phyloP scores from a whole-genome alignment of 2,113 vertebrate species.

The Chaenocephalus aceratus region DNA sequence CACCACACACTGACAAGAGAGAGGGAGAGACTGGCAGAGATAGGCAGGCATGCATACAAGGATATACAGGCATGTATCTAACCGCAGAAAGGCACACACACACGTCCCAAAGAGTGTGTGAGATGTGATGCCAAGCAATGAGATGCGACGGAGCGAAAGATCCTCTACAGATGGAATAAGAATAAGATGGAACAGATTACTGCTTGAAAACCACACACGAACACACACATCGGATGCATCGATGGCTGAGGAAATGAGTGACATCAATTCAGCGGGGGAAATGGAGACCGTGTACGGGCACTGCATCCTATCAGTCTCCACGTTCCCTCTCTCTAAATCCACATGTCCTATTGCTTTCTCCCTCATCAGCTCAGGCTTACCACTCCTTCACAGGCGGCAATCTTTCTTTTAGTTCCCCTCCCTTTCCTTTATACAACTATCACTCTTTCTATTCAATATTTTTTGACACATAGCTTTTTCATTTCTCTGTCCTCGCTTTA shows the following conservation, averaged over 20 bases:
- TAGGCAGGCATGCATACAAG: conserved; percentile 48
- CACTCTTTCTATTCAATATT: conserved; percentile 49
- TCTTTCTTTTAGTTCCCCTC: conserved; percentile 35
- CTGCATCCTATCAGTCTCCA: conserved; percentile 33
- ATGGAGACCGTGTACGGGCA: conserved; percentile 53
- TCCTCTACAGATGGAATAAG: conserved; percentile 71
- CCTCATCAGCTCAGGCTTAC: conserved; percentile 44
- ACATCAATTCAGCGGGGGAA: conserved; percentile 61
- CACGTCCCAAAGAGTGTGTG: conserved; percentile 53
- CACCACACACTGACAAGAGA: conserved; percentile 64
- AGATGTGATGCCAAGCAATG: conserved; percentile 71
- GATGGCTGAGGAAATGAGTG: conserved; percentile 61
- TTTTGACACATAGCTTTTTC: conserved; percentile 41
- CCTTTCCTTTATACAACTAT: conserved; percentile 41
- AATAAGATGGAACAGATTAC: conserved; percentile 73
- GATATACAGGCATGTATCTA: conserved; percentile 61
- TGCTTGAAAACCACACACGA: conserved; percentile 45
- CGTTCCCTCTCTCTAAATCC: conserved; percentile 39
- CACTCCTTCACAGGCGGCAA: conserved; percentile 37
- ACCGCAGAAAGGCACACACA: conserved; percentile 39
- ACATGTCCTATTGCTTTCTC: conserved; percentile 59
- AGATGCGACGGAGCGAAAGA: conserved; percentile 75
- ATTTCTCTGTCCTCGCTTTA: conserved; percentile 33
- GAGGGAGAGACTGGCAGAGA: conserved; percentile 47
- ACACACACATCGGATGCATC: conserved; percentile 34